A percentile compares a stretch with the other conserved stretches of the same genome.
Evolutionary conservation across 2,797 vertebrate species (phyloP).

Genomic region (Lepus townsendii): DNA sequence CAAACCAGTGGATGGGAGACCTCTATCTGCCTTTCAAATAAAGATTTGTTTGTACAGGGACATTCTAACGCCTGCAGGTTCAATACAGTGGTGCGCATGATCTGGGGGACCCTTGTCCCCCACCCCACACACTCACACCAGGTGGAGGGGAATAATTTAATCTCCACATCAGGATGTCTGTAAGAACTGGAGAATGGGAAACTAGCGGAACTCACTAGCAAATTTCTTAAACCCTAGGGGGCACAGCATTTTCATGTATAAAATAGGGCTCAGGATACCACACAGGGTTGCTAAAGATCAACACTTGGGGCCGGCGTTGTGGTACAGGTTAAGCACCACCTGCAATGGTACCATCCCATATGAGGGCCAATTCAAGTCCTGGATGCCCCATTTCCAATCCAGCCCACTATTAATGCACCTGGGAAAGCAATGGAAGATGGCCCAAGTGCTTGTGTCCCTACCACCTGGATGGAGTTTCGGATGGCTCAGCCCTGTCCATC

Average conservation of each 20-base stretch:
- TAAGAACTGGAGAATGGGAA: neutral
- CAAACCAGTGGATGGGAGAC: too few species aligned
- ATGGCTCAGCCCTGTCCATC: too few species aligned
- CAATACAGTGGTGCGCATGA: neutral
- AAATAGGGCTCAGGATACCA: neutral
- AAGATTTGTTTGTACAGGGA: neutral
- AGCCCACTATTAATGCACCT: too few species aligned
- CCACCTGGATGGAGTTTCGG: too few species aligned
- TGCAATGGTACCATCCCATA: too few species aligned
- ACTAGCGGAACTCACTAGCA: neutral
- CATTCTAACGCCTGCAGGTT: neutral
- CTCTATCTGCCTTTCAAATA: too few species aligned
- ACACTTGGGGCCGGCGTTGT: too few species aligned
- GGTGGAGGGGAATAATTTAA: neutral
- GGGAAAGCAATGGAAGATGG: too few species aligned
- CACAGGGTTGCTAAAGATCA: neutral
- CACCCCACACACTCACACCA: neutral
- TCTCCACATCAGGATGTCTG: neutral
- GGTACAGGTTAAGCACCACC: too few species aligned
- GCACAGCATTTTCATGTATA: neutral
- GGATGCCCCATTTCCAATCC: too few species aligned
- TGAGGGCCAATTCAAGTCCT: too few species aligned
- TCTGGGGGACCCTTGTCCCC: neutral
- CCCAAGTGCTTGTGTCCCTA: too few species aligned
- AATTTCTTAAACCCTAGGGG: neutral